phyloP scores from a whole-genome alignment of 2,797 vertebrate genomes.

The Takifugu rubripes region DNA sequence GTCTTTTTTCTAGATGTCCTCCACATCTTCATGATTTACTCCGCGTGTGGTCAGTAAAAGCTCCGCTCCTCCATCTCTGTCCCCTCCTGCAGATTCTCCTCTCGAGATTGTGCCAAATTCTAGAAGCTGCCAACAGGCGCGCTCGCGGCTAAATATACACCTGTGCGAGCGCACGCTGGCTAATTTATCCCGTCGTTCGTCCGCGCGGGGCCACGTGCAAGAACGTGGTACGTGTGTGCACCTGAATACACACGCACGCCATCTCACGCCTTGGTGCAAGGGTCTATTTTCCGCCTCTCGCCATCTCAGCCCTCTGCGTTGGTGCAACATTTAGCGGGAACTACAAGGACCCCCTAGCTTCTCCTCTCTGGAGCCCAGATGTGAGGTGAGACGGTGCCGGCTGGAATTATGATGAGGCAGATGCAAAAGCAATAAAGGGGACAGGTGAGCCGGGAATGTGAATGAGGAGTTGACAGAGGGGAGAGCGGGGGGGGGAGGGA shows the following conservation, averaged over 20 bases:
- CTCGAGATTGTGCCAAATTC: constrained; percentile 61
- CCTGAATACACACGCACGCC: constrained; percentile 3
- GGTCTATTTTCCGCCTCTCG: constrained; percentile 41
- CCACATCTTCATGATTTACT: neutral
- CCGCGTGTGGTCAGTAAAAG: constrained; percentile 1
- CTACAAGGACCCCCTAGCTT: constrained; percentile 20
- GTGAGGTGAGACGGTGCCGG: constrained; percentile 30
- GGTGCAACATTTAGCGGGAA: constrained; percentile 39
- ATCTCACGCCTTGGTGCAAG: constrained; percentile 38
- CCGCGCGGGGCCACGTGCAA: constrained; percentile 2
- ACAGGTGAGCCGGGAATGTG: neutral
- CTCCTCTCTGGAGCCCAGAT: constrained; percentile 47
- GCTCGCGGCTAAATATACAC: constrained; percentile 56
- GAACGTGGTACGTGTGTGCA: constrained; percentile 3
- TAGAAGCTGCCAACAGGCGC: constrained; percentile 34
- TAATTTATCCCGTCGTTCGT: neutral
- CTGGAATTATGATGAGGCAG: constrained; percentile 33
- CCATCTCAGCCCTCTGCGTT: constrained; percentile 24
- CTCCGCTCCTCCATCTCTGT: neutral
- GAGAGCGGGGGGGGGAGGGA: constrained; percentile 3
- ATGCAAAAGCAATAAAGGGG: constrained; percentile 25
- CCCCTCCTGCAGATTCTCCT: constrained; percentile 37
- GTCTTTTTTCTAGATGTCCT: neutral
- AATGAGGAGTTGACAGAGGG: constrained; percentile 25
- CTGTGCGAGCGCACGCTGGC: constrained; percentile 25